phyloP scores from a whole-genome alignment of 53 echinoderm and acorn worm species.

The Luidia sarsii region DNA sequence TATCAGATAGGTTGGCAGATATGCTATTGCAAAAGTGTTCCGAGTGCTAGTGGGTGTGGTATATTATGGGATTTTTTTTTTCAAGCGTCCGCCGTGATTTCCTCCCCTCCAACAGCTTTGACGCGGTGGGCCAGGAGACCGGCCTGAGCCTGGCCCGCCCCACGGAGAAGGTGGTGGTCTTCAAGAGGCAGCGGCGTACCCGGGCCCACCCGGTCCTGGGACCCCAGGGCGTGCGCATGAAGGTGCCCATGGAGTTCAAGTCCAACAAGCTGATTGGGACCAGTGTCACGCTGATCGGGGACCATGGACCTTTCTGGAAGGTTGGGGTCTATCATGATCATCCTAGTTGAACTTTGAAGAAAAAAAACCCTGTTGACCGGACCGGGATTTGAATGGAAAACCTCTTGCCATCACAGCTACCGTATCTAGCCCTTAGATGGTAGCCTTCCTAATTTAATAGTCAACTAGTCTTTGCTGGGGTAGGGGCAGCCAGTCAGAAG shows the following conservation, averaged over 20 bases:
- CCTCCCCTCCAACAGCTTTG: slow-evolving; percentile 64
- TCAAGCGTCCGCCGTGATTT: too few relatives aligned
- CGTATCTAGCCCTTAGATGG: too few relatives aligned
- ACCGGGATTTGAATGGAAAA: too few relatives aligned
- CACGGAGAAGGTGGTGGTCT: slow-evolving; percentile 38
- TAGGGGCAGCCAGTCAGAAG: too few relatives aligned
- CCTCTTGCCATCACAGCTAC: too few relatives aligned
- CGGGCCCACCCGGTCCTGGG: slow-evolving; percentile 27
- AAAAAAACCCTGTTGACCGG: too few relatives aligned
- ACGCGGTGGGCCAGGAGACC: slow-evolving; percentile 85
- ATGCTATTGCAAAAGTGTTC: too few relatives aligned
- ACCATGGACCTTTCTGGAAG: slow-evolving; percentile 97
- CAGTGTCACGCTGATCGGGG: slow-evolving; percentile 80
- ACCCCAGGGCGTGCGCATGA: slow-evolving; percentile 68
- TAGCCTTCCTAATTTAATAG: too few relatives aligned
- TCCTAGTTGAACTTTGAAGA: neutral
- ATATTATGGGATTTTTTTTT: too few relatives aligned
- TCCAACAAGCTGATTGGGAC: slow-evolving; percentile 81
- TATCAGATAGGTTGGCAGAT: too few relatives aligned
- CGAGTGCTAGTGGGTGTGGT: too few relatives aligned
- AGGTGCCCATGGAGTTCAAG: slow-evolving; percentile 69
- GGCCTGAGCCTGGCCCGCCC: slow-evolving; percentile 83
- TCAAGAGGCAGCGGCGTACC: slow-evolving; percentile 4
- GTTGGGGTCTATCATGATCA: slow-evolving; percentile 55
- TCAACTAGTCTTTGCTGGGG: too few relatives aligned